A percentile compares a stretch with the other conserved stretches of the same genome.
These are phyloP conservation scores for Petrolisthes cinctipes DNA, from an alignment of 2,888 invertebrate species.

Conservation along the genomic window DNA sequence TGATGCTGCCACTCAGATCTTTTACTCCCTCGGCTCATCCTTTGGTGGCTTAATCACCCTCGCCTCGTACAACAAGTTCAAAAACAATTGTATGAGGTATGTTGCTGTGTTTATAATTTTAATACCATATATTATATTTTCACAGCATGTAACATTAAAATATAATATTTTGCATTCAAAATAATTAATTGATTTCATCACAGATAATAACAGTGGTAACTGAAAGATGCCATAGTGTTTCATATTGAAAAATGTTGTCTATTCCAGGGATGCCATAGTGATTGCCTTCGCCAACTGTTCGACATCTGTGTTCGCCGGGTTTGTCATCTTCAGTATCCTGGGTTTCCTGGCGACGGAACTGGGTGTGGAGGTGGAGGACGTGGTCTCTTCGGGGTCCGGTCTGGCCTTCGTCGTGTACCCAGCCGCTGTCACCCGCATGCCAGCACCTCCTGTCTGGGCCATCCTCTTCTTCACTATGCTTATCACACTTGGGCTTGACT, in stretches of 20 bases:
- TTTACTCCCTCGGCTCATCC: conserved; percentile 63
- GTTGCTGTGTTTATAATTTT: neutral
- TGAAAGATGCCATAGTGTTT: too few relatives aligned
- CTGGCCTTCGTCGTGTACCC: conserved; percentile 65
- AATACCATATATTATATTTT: too few relatives aligned
- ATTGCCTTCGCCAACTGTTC: conserved; percentile 56
- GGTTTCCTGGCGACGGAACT: conserved; percentile 60
- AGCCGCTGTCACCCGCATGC: conserved; percentile 63
- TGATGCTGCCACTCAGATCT: conserved; percentile 65
- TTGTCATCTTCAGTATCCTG: conserved; percentile 65
- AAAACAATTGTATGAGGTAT: conserved; percentile 65
- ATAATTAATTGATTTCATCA: neutral
- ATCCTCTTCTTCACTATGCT: conserved; percentile 65
- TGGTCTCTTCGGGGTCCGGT: conserved; percentile 64
- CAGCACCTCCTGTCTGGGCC: conserved; percentile 62
- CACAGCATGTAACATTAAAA: neutral
- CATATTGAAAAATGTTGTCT: neutral
- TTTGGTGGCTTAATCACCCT: conserved; percentile 65
- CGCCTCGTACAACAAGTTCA: conserved; percentile 65
- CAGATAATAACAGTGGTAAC: too few relatives aligned
- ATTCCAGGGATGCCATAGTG: conserved; percentile 58
- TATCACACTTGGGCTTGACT: conserved; percentile 60
- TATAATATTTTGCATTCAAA: neutral
- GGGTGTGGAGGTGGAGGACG: conserved; percentile 47
- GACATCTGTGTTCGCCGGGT: conserved; percentile 65